Base-by-base conservation (phyloP, 2,888 invertebrate species). In the Drosophila merina region DNA sequence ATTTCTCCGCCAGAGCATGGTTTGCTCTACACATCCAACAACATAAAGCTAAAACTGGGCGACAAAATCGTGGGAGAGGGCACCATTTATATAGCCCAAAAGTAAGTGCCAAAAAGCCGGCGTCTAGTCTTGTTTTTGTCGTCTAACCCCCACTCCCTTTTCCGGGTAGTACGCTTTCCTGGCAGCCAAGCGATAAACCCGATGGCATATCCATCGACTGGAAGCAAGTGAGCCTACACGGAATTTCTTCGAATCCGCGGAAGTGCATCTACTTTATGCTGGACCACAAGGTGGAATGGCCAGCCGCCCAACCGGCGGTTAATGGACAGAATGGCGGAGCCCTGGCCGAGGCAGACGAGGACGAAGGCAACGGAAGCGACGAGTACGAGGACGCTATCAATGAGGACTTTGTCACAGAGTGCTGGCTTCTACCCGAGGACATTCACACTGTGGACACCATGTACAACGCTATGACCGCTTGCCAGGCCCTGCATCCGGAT, bases 401-500 rank as follows among this genome's bases (percentile, higher is more conserved):
- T 40, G 86, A 76, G 7, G 86, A 85, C 50, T 93, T 94, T 60
- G 93, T 94, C 60, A 95, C 95, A 10, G 96, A 96, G 90, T 93
- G 96, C 85, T 93, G 95, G 91, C 94, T 96, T 81, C 93, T 95
- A 20, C 96, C 96, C 1, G 93, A 93, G 54, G 94, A 96, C 89
- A 91, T 86, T 47, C 93, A 92, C 62, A 92, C 92, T 57, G 93
- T 97, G 75, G 94, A 94, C 68, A 91, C 92, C 9, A 94, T 97
- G 93, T 97, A 95, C 90, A 93, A 94, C 86, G 94, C 96, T 6
- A 94, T 97, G 93, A 94, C 93, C 72, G 93, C 94, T 45, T 96
- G 97, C 86, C 96, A 97, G 91, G 94, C 94, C 12, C 92, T 97
- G 67, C 96, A 97, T 92, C 97, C 96, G 3, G 96, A 96, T 90